phyloP scores from a whole-genome alignment of 2,888 invertebrate genomes.

The Caenorhabditis sp. region DNA sequence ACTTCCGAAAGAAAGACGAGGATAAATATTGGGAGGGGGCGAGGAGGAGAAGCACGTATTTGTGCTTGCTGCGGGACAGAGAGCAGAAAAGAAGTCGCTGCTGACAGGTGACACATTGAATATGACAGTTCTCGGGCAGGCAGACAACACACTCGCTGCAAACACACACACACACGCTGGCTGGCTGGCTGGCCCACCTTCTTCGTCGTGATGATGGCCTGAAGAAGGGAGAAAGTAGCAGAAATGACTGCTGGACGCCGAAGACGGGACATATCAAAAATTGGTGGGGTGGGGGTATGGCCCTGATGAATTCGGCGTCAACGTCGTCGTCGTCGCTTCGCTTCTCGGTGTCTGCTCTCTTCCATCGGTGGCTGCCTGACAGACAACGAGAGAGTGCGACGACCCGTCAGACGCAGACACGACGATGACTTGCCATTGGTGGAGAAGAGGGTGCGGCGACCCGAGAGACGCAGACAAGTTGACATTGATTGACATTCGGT shows the following conservation, averaged over 20 bases:
- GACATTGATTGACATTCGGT: slow-evolving; percentile 67
- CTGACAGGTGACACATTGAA: slow-evolving; percentile 64
- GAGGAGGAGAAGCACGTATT: slow-evolving; percentile 43
- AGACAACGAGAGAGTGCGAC: slow-evolving; percentile 21
- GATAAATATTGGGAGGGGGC: slow-evolving; percentile 51
- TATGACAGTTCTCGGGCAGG: slow-evolving; percentile 51
- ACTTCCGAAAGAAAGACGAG: slow-evolving; percentile 22
- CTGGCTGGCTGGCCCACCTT: slow-evolving; percentile 14
- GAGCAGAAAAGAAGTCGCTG: slow-evolving; percentile 23
- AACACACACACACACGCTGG: slow-evolving; percentile 17
- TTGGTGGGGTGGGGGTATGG: slow-evolving; percentile 27
- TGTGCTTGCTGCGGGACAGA: slow-evolving; percentile 47
- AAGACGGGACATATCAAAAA: slow-evolving; percentile 43
- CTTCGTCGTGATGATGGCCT: slow-evolving; percentile 41
- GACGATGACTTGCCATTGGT: slow-evolving; percentile 19
- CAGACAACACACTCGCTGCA: slow-evolving; percentile 54
- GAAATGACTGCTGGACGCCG: slow-evolving; percentile 26
- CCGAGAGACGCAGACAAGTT: slow-evolving; percentile 52
- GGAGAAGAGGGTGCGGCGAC: slow-evolving; percentile 22
- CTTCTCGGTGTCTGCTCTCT: slow-evolving; percentile 39
- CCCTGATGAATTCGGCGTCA: slow-evolving; percentile 45
- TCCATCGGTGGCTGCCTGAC: slow-evolving; percentile 24
- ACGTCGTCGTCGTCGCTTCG: slow-evolving; percentile 28
- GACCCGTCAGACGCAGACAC: slow-evolving; percentile 33
- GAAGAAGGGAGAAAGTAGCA: slow-evolving; percentile 34